Evolutionary conservation across 92 coral and sea anemone genomes (phyloP), one percentile per base, ranked within the genome.

Genomic region (Metridium senile): DNA sequence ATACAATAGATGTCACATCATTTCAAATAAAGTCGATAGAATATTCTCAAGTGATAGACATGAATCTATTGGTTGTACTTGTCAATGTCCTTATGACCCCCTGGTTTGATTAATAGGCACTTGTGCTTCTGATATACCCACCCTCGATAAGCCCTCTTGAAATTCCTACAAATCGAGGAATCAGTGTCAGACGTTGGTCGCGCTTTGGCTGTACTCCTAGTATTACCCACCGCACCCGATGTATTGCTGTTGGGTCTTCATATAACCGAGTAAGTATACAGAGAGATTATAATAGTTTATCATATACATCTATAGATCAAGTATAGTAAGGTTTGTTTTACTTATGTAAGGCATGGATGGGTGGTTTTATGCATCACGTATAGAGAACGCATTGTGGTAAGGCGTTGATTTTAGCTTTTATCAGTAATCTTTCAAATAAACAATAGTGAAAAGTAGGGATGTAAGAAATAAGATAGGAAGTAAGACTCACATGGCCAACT

Each of bases 1-100:
- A 27, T 58, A 34, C 49, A 45, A n/a, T 25, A n/a, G 20, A 58
- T 73, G 33, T 73, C 67, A 53, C 46, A 71, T 23, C 35, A 30
- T 71, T 54, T 71, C 34, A 73, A 39, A 73, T 31, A 57, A 57
- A 33, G 1, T n/a, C 1, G 56, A 32, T 21, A 43, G 32, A 73
- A 57, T 23, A 35, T 57, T 73, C 20, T 19, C 30, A 20, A 9
- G 53, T 52, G 63, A 58, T 22, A 57, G 78, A 58, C 78, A 73
- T 11, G n/a, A 2, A 10, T 32, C 33, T 53, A 58, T 66, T 73
- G 68, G 21, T 33, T 57, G 26, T 46, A 33, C 68, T 73, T 34
- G 78, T 57, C 19, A 26, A 57, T 33, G 78, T 62, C 78, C 33
- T 22, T 19, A 22, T 33, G 68, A 73, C 78, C 78, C 78, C 77